phyloP scores from a whole-genome alignment of 2,797 vertebrate species.

The Alosa sapidissima region DNA sequence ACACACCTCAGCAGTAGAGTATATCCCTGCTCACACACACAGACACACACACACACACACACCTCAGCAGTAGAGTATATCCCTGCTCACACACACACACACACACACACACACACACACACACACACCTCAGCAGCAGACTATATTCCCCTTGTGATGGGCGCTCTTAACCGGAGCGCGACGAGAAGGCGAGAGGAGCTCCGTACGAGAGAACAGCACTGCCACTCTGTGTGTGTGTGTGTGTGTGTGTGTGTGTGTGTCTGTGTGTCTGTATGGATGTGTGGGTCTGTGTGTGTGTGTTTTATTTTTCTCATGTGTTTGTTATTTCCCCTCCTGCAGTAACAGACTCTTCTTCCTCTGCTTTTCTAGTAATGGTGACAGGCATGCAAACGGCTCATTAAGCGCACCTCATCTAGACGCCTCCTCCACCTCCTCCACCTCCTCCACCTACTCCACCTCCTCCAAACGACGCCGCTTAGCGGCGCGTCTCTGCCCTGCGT shows the following conservation, averaged over 20 bases:
- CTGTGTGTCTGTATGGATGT: background rate
- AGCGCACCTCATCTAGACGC: background rate
- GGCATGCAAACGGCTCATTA: constrained; percentile 12
- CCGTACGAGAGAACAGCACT: no score
- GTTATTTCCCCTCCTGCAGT: background rate
- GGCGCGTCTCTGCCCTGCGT: no score
- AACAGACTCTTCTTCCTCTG: background rate
- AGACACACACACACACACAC: background rate
- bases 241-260: background rate
- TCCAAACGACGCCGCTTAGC: background rate
- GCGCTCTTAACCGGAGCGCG: no score
- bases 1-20: background rate
- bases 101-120: background rate
- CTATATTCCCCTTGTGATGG: no score
- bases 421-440: background rate
- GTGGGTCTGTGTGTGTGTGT: constrained; percentile 45
- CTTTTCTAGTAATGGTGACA: background rate
- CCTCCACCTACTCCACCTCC: background rate
- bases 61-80: background rate
- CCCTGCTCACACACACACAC: background rate
- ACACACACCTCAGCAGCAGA: no score
- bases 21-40: no score
- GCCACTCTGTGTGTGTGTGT: background rate
- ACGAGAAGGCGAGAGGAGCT: no score
- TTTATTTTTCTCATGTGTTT: background rate